phyloP scores from a whole-genome alignment of 2,888 invertebrate genomes.

The Drosophila histrio region DNA sequence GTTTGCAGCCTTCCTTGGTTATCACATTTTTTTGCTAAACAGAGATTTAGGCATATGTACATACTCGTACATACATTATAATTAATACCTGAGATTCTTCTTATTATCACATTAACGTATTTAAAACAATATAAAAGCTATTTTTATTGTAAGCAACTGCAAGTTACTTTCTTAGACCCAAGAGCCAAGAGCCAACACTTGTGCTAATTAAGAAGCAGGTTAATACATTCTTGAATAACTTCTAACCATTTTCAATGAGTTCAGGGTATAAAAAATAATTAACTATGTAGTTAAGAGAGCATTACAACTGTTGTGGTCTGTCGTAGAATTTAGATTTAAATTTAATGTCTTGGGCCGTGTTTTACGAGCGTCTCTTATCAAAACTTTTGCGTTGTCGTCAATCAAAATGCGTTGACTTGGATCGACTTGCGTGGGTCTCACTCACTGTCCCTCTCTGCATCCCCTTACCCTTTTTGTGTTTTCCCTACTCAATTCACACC shows the following conservation, averaged over 20 bases:
- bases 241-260: background rate
- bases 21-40: no score
- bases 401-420: constrained; percentile 54
- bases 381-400: constrained; percentile 55
- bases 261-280: constrained; percentile 2
- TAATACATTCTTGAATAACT: background rate
- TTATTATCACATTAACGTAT: no score
- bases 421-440: constrained; percentile 50
- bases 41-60: no score
- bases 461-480: background rate
- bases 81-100: no score
- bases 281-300: constrained; percentile 7
- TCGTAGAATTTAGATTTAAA: background rate
- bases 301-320: background rate
- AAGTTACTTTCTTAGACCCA: background rate
- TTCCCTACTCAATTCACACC: constrained; percentile 14
- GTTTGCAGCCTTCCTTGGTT: no score
- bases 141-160: background rate
- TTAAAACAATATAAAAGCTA: no score
- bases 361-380: constrained; percentile 64
- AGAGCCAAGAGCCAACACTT: background rate
- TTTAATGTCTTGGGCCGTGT: constrained; percentile 28
- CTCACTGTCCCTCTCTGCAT: background rate
- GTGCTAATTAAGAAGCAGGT: background rate
- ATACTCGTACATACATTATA: no score